These are phyloP conservation scores for Pseudanteris insignis DNA, from an alignment of 2,888 invertebrate genomes.

Conservation along the genomic window DNA sequence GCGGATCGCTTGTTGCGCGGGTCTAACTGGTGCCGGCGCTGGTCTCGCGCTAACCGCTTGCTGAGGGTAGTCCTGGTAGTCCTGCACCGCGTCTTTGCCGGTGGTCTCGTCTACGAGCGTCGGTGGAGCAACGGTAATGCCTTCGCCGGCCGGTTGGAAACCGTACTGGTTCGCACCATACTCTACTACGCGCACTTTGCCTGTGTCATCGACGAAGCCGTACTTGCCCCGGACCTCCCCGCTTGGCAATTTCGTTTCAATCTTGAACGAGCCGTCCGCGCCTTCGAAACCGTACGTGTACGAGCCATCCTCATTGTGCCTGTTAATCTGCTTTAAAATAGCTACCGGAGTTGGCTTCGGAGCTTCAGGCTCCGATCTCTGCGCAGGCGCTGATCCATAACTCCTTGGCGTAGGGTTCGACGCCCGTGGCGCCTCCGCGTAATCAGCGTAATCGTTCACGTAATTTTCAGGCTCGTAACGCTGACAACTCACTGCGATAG, in stretches of 20 bases:
- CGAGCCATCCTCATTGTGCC: conserved; percentile 89
- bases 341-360: conserved; percentile 75
- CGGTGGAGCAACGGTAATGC: conserved; percentile 77
- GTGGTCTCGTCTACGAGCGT: conserved; percentile 67
- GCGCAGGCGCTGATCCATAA: conserved; percentile 67
- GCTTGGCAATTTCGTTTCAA: conserved; percentile 82
- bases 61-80: conserved; percentile 56
- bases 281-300: conserved; percentile 89
- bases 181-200: conserved; percentile 84
- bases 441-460: conserved; percentile 66
- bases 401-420: conserved; percentile 64
- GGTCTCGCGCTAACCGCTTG: conserved; percentile 50
- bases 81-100: conserved; percentile 55
- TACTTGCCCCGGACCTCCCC: conserved; percentile 92
- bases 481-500: conserved; percentile 63
- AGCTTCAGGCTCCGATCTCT: conserved; percentile 65
- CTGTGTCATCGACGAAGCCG: conserved; percentile 85
- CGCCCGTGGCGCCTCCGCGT: conserved; percentile 53
- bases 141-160: conserved; percentile 87
- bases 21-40: conserved; percentile 50
- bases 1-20: conserved; percentile 30
- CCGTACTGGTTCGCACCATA: conserved; percentile 90
- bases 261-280: conserved; percentile 90
- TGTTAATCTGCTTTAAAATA: conserved; percentile 88
- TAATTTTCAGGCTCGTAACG: conserved; percentile 65